phyloP scores from a whole-genome alignment of 2,113 vertebrate genomes.

The Nematolebias whitei region DNA sequence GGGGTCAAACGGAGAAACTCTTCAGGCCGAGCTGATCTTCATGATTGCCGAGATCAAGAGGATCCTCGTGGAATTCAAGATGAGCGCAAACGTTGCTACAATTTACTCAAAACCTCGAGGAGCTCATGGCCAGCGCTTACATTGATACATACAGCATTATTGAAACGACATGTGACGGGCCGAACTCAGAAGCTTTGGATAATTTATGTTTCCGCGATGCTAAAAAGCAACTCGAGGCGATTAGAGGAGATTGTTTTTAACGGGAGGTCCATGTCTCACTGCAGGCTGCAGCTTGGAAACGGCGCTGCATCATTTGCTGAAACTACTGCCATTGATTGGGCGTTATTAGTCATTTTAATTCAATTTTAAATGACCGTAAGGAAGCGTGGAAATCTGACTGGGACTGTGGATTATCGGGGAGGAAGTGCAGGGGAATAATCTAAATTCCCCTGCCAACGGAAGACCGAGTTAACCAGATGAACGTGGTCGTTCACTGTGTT shows the following conservation, averaged over 20 bases:
- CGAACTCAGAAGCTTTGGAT: conserved; percentile 27
- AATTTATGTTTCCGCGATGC: conserved; percentile 30
- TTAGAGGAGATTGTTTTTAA: conserved; percentile 66
- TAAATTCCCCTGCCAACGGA: conserved; percentile 28
- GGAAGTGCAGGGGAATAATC: conserved; percentile 20
- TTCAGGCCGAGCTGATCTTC: conserved; percentile 10
- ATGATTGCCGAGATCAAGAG: conserved; percentile 32
- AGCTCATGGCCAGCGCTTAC: conserved; percentile 33
- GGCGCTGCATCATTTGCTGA: conserved; percentile 63
- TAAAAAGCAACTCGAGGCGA: conserved; percentile 57
- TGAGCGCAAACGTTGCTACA: conserved; percentile 34
- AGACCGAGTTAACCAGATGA: conserved; percentile 19
- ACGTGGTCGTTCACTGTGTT: conserved; percentile 22
- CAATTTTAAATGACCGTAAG: conserved; percentile 67
- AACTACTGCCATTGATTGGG: conserved; percentile 69
- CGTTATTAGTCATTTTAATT: conserved; percentile 68
- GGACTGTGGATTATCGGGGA: neutral
- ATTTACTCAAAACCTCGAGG: conserved; percentile 51
- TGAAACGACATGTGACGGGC: conserved; percentile 54
- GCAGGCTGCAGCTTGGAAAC: conserved; percentile 60
- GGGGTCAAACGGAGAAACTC: neutral
- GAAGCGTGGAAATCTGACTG: conserved; percentile 38
- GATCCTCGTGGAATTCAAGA: conserved; percentile 41
- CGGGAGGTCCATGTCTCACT: conserved; percentile 62
- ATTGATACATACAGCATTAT: conserved; percentile 54